Evolutionary conservation across 2,113 vertebrate species (phyloP).

Genomic region (Syngnathus scovelli): DNA sequence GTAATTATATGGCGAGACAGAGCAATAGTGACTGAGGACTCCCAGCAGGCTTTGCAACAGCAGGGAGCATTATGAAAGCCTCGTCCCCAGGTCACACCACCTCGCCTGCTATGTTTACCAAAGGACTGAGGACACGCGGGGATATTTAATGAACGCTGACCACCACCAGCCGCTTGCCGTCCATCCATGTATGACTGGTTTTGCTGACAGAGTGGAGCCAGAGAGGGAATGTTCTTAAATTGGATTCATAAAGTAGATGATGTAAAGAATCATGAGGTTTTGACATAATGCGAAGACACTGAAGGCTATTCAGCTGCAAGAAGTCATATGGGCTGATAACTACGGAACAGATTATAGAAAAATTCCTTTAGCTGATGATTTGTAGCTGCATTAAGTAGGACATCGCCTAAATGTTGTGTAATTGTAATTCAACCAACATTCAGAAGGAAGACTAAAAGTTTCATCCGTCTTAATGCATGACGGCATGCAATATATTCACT

Average conservation of each 20-base stretch:
- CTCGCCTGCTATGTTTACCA: constrained; percentile 50
- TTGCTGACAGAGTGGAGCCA: constrained; percentile 35
- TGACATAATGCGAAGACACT: constrained; percentile 12
- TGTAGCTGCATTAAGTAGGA: neutral
- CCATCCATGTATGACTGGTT: constrained; percentile 36
- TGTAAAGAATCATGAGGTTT: constrained; percentile 1
- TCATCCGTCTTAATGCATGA: neutral
- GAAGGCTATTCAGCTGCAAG: constrained; percentile 10
- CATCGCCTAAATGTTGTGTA: neutral
- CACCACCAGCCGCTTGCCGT: constrained; percentile 37
- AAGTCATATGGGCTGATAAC: neutral
- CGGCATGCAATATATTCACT: too few species aligned
- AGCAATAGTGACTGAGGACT: constrained; percentile 35
- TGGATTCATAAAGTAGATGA: constrained; percentile 23
- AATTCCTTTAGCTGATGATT: neutral
- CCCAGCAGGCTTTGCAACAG: constrained; percentile 39
- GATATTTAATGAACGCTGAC: constrained; percentile 53
- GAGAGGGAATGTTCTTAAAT: constrained; percentile 19
- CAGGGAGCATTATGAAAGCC: constrained; percentile 47
- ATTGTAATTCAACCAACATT: neutral
- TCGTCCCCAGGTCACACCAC: constrained; percentile 34
- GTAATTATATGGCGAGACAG: constrained; percentile 52
- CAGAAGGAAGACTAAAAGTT: neutral
- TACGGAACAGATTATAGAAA: neutral
- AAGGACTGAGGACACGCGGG: constrained; percentile 32